A percentile compares a stretch with the other conserved stretches of the same genome.
phyloP scores from a whole-genome alignment of 2,888 invertebrate species.

The Aphrophora alni region DNA sequence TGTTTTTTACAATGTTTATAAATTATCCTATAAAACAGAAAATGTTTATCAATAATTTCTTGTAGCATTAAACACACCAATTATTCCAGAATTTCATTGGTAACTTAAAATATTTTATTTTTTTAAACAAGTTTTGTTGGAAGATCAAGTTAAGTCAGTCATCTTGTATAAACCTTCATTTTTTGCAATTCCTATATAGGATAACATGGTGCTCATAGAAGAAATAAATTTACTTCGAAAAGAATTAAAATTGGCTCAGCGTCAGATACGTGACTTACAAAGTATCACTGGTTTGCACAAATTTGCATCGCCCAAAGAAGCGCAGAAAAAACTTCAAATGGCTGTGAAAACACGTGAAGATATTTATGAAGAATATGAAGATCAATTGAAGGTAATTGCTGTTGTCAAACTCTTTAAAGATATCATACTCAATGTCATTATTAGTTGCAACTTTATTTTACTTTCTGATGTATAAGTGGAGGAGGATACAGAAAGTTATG shows the following conservation, averaged over 20 bases:
- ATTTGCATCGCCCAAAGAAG: constrained; percentile 65
- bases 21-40: too few species aligned
- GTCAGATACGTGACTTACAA: constrained; percentile 26
- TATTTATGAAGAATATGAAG: constrained; percentile 59
- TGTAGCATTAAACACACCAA: too few species aligned
- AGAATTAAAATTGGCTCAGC: constrained; percentile 63
- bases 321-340: constrained; percentile 68
- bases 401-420: background rate
- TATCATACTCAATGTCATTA: background rate
- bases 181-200: constrained; percentile 56
- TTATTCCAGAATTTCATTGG: too few species aligned
- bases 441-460: background rate
- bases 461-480: too few species aligned
- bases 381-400: constrained; percentile 25
- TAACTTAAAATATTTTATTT: too few species aligned
- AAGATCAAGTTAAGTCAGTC: too few species aligned
- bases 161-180: too few species aligned
- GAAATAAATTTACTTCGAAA: constrained; percentile 79
- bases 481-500: too few species aligned
- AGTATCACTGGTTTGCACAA: constrained; percentile 51
- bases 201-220: constrained; percentile 76
- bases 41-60: too few species aligned
- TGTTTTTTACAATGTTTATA: too few species aligned
- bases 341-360: constrained; percentile 67
- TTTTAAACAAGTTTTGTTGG: too few species aligned